Evolutionary conservation across 2,888 invertebrate genomes (phyloP).

Genomic region (Caenorhabditis drosophilae): DNA sequence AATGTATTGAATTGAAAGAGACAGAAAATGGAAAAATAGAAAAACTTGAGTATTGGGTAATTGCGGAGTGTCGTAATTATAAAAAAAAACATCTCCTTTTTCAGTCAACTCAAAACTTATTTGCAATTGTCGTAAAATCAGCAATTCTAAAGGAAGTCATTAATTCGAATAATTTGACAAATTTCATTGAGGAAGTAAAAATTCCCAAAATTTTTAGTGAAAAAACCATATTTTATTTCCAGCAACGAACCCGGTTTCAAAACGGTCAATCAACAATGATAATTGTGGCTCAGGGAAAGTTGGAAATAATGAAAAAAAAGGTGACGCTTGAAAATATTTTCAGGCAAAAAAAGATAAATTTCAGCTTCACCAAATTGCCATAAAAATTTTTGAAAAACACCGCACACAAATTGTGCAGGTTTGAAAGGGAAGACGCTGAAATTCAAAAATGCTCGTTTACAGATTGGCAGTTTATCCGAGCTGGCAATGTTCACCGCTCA

Average conservation of each 20-base stretch:
- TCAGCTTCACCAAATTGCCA: slow-evolving; percentile 18
- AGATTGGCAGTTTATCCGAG: slow-evolving; percentile 9
- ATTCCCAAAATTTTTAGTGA: neutral
- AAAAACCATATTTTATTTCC: slow-evolving; percentile 4
- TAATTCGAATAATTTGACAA: slow-evolving; percentile 4
- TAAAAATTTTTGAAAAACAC: slow-evolving; percentile 30
- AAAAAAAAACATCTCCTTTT: slow-evolving; percentile 4
- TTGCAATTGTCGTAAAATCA: slow-evolving; percentile 28
- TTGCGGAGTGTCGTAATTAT: neutral
- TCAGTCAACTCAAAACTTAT: slow-evolving; percentile 39
- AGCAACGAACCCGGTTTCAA: slow-evolving; percentile 25
- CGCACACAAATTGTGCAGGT: slow-evolving; percentile 34
- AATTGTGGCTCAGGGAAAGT: slow-evolving; percentile 31
- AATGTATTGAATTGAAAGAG: slow-evolving; percentile 32
- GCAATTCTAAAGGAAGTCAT: slow-evolving; percentile 33
- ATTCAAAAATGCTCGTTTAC: neutral
- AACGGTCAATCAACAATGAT: slow-evolving; percentile 36
- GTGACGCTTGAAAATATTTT: slow-evolving; percentile 12
- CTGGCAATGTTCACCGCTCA: slow-evolving; percentile 31
- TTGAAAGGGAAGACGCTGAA: neutral
- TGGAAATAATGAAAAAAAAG: slow-evolving; percentile 25
- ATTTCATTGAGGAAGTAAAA: slow-evolving; percentile 24
- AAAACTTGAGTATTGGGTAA: slow-evolving; percentile 32
- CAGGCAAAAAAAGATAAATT: slow-evolving; percentile 1
- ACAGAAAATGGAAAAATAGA: slow-evolving; percentile 20